These are phyloP conservation scores for Eremobia ochroleuca DNA, from an alignment of 2,888 invertebrate genomes.

Conservation along the genomic window DNA sequence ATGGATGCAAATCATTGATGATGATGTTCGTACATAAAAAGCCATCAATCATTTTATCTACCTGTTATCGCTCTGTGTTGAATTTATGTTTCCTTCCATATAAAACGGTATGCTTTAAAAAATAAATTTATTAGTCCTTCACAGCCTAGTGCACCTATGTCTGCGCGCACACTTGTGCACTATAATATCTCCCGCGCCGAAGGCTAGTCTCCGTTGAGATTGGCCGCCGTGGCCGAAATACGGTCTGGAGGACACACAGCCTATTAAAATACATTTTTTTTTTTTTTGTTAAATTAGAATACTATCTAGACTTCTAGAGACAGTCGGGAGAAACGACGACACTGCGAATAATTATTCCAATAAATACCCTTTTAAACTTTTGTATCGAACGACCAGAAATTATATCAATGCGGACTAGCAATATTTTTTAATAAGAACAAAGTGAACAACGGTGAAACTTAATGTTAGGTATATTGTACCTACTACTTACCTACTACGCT, in stretches of 20 bases:
- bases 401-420: neutral
- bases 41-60: neutral
- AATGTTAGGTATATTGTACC: neutral
- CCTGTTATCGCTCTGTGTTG: neutral
- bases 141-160: no score
- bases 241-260: no score
- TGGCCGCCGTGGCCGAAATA: no score
- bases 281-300: neutral
- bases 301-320: no score
- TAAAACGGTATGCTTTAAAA: neutral
- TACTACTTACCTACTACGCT: no score
- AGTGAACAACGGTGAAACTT: neutral
- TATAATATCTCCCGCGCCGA: no score
- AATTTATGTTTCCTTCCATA: neutral
- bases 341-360: neutral
- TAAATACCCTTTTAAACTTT: neutral
- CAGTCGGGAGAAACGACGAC: neutral
- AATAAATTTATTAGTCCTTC: neutral
- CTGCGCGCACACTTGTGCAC: no score
- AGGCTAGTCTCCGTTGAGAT: no score
- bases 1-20: constrained; percentile 1
- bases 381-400: neutral
- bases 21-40: neutral
- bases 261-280: no score
- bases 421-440: neutral